phyloP scores from a whole-genome alignment of 2,113 vertebrate genomes.

The Gasterosteus aculeatus region DNA sequence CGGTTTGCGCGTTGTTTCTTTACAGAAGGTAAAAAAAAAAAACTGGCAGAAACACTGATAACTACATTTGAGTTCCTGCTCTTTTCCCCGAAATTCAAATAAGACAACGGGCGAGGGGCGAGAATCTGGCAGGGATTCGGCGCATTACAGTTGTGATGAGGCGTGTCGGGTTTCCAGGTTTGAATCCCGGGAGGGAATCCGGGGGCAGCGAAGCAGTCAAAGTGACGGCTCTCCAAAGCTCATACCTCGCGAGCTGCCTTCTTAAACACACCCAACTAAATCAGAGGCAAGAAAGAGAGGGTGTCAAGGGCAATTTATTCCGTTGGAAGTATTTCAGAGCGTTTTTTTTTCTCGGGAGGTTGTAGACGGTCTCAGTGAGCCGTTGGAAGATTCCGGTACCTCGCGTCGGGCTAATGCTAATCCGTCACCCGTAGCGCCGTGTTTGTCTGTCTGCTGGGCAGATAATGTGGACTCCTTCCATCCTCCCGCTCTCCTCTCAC shows the following conservation, averaged over 20 bases:
- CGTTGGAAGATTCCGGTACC: conserved; percentile 66
- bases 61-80: conserved; percentile 7
- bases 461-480: conserved; percentile 58
- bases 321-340: conserved; percentile 61
- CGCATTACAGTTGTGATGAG: conserved; percentile 11
- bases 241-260: conserved; percentile 16
- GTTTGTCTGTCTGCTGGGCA: conserved; percentile 67
- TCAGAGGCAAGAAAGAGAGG: conserved; percentile 42
- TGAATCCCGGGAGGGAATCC: conserved; percentile 33
- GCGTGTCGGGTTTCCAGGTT: conserved; percentile 24
- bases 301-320: conserved; percentile 64
- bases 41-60: conserved; percentile 23
- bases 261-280: conserved; percentile 35
- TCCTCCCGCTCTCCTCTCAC: conserved; percentile 46
- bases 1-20: conserved; percentile 26
- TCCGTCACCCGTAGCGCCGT: conserved; percentile 70
- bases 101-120: neutral
- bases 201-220: conserved; percentile 39
- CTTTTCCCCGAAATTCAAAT: conserved; percentile 1
- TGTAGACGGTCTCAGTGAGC: conserved; percentile 59
- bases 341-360: conserved; percentile 58
- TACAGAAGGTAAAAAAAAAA: neutral
- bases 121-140: conserved; percentile 23
- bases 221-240: conserved; percentile 23
- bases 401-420: conserved; percentile 69